Base-by-base conservation (phyloP, 2,113 vertebrate species). In the Bolborhynchus lineola region DNA sequence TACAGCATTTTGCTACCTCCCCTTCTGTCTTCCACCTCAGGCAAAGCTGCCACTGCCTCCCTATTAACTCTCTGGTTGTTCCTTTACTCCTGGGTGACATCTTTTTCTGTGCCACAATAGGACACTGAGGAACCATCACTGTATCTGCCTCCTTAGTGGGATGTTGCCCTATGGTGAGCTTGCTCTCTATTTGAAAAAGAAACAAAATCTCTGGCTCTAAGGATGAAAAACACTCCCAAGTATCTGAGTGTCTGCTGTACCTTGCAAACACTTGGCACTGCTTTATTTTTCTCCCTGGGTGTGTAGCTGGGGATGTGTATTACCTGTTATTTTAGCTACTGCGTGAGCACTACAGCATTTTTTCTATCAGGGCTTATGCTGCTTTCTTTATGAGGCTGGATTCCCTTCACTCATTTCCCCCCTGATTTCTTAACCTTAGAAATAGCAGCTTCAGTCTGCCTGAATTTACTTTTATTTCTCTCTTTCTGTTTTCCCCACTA, bases 31-130 rank as follows among this genome's bases (percentile, higher is more conserved):
- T 92, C 59, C 72, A 96, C 94, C 92, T 94, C 52, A 60, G 87
- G 91, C 94, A 81, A 95, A 92, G 90, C 90, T 86, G 79, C 63
- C 88, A 64, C 63, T 42, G 70, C 41, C 84, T 94, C 63, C 80
- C 90, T 84, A 92, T 77, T 88, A 95, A 90, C 82, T 86, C 68
- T 93, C 92, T 75, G 31, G 47, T 76, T 92, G 74, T 94, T 94
- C 82, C 70, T 95, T 94, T 90, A 65, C 62, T 94, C 37, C 77
- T 86, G 55, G 60, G 86, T 92, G 55, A 77, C 41, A 60, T 82
- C 85, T 89, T 47, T 90, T 80, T 90, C 70, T 87, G 42, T 88
- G 29, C 55, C 72, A 53, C 89, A 70, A 37, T 35, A 68, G 95
- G 93, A 93, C 86, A 52, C 77, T 68, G 79, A 95, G 84, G 92